Percentiles rank a stretch among this genome's conserved stretches.
Conservation (phyloP, 2,113 vertebrate species). For the Oreocharis arfaki region DNA sequence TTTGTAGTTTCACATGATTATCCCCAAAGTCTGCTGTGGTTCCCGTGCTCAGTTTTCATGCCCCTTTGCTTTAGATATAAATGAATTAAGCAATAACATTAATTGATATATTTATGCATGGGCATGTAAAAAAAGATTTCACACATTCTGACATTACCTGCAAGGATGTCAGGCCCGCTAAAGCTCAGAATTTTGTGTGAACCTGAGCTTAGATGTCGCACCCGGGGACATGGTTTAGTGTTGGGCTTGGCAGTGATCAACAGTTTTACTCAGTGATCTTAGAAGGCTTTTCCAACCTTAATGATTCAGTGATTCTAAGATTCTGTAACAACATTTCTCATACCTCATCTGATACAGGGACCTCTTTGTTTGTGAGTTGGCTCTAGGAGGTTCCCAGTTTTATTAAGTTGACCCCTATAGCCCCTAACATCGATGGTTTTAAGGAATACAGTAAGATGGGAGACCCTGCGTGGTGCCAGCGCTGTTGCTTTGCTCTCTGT, state of each 20-base stretch:
- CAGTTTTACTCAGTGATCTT: background rate
- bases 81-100: background rate
- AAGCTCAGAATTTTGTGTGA: background rate
- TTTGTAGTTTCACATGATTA: background rate
- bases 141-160: background rate
- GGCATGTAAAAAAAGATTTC: background rate
- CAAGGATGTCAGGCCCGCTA: background rate
- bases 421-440: fast-evolving
- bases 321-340: background rate
- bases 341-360: background rate
- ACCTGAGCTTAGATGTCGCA: background rate
- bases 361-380: fast-evolving
- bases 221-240: too few species aligned
- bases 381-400: background rate
- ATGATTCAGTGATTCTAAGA: background rate
- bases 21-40: background rate
- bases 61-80: background rate
- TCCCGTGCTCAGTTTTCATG: background rate
- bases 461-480: background rate
- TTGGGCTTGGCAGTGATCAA: background rate
- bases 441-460: background rate
- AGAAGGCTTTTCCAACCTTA: background rate
- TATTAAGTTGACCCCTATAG: background rate
- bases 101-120: background rate
- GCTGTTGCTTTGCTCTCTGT: background rate